Conservation (phyloP, 2,797 vertebrate species). For the Synaphobranchus kaupii region DNA sequence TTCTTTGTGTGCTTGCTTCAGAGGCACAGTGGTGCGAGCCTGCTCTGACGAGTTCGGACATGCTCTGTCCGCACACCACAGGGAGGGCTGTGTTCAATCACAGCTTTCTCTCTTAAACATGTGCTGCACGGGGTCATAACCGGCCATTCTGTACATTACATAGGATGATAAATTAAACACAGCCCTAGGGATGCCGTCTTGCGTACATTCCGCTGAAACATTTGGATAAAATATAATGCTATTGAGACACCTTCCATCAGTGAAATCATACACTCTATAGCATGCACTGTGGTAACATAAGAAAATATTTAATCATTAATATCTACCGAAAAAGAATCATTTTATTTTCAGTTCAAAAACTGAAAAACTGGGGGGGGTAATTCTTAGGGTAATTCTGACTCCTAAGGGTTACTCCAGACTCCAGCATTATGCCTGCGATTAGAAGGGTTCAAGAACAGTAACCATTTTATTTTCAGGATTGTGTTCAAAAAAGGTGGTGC, state of each 20-base stretch:
- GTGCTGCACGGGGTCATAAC: constrained; percentile 52
- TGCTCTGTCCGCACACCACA: constrained; percentile 31
- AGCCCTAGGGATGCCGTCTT: background rate
- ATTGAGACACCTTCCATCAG: background rate
- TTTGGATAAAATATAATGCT: constrained; percentile 37
- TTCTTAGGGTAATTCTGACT: no score
- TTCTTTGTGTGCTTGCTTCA: background rate
- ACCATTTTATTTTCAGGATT: no score
- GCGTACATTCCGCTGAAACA: background rate
- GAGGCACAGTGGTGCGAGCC: constrained; percentile 25
- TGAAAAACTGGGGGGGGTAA: no score
- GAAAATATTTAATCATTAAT: background rate
- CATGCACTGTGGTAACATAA: background rate
- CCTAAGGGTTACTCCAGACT: no score
- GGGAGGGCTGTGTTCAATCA: constrained; percentile 36
- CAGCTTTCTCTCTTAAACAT: constrained; percentile 31
- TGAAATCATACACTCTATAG: background rate
- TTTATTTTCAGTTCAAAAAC: no score
- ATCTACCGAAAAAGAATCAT: background rate
- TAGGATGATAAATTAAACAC: constrained; percentile 30
- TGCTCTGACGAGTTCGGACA: constrained; percentile 37
- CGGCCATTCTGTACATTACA: background rate
- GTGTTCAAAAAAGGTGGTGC: no score
- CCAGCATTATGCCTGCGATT: no score
- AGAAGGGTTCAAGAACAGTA: no score